Base-by-base conservation (phyloP, 2,888 invertebrate genomes). In the Trachelus stipa region DNA sequence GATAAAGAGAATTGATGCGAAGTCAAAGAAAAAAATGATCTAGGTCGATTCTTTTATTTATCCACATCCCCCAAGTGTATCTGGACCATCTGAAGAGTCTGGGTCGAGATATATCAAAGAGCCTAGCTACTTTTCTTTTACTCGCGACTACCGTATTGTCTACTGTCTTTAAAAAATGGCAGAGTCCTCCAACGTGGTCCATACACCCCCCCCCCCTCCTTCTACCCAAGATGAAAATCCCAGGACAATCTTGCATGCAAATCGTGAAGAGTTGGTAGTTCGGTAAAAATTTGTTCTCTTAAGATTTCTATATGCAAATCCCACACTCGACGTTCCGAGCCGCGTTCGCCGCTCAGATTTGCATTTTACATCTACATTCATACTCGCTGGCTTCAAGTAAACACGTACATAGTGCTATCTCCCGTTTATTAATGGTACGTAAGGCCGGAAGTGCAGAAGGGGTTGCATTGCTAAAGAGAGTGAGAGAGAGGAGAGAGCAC, bases 181-280 rank as follows among this genome's bases (percentile, higher is more conserved):
- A 9, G 2, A 23, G 23, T 56, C 23, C 23, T 56, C 6, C 56
- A 56, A 23, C 23, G 9, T 56, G n/a, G 1, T 6, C 34, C 34
- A 34, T 30, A 12, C 34, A 34, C 34, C 37, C n/a, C n/a, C 2
- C 15, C 23, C 9, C 11, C 12, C 34, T 1, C 3, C 12, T 9
- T 9, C 33, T 33, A 11, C 9, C n/a, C 34, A 4, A 81, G 80
- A 83, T 82, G 83, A 86, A 71, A 78, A 81, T 83, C 85, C 84
- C 81, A 73, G 80, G 77, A 79, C 84, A 86, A 87, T 86, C 85
- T 86, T 82, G 83, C 82, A 86, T 87, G 86, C 85, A 85, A 86
- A 87, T 87, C 84, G 83, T 35, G 11, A 33, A 23, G 30, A 74
- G 37, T 30, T 31, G 37, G 34, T 75, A 77, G 77, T 80, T 79